phyloP scores from a whole-genome alignment of 2,888 invertebrate genomes.

The Tenthredo livida region DNA sequence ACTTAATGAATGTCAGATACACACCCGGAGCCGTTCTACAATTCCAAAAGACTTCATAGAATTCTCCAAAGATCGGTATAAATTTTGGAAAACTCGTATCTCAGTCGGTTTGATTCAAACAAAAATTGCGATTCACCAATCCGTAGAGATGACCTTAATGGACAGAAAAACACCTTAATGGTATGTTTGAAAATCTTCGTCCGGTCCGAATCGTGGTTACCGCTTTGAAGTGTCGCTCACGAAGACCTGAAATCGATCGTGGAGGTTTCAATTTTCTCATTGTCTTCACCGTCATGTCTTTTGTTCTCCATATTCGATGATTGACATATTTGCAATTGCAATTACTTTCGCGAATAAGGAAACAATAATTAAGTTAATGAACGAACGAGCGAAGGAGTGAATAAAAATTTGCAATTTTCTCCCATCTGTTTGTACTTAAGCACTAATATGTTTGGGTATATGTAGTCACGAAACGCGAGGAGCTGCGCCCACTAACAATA shows the following conservation, averaged over 20 bases:
- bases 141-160: neutral
- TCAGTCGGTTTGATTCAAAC: neutral
- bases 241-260: neutral
- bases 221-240: neutral
- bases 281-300: neutral
- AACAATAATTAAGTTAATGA: neutral
- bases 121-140: neutral
- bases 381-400: neutral
- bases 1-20: neutral
- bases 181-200: neutral
- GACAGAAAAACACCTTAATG: neutral
- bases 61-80: neutral
- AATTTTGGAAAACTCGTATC: neutral
- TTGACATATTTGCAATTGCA: neutral
- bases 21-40: neutral
- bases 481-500: slow-evolving; percentile 15
- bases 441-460: neutral
- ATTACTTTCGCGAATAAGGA: neutral
- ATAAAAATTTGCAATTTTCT: neutral
- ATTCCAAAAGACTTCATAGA: neutral
- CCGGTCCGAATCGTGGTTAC: neutral
- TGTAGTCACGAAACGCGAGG: neutral
- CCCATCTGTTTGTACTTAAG: too few relatives aligned
- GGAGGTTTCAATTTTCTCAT: neutral
- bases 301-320: neutral